Base-by-base conservation (phyloP, 2,113 vertebrate genomes). In the Progne subis region DNA sequence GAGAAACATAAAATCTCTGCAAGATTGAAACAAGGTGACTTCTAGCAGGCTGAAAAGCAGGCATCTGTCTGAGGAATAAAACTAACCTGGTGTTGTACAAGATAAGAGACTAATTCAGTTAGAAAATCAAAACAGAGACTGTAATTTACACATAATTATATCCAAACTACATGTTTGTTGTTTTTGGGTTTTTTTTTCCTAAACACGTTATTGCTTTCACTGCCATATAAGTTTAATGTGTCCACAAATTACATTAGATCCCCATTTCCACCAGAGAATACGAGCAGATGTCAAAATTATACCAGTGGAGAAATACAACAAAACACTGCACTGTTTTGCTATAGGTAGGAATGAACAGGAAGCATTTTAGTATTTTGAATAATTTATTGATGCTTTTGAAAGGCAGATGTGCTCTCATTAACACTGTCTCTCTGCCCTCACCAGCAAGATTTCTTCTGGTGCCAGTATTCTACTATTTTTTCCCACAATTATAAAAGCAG, bases 341-440 rank as follows among this genome's bases (percentile, higher is more conserved):
- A 71, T 68, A 95, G 68, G 80, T 92, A 80, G 72, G 52, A 93
- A 75, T 12, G 53, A 93, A 88, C 68, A 90, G 80, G 79, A 96
- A 96, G 49, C 86, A 75, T 93, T 90, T 95, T 43, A 93, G 43
- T 81, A 92, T 86, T 96, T 86, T 95, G 83, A 96, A 96, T 93
- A 95, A 95, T 88, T 96, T 90, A 95, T 95, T n/a, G 79, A 74
- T 79, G 93, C 52, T 93, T 92, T 92, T 61, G 82, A 96, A 94
- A 92, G 88, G 56, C 90, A 93, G 61, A 96, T 95, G 72, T 90
- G 74, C 75, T 90, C 85, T 96, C 79, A 95, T 95, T 95, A 94
- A 91, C 79, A 88, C 72, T 78, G 52, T 52, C 34, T 95, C 60
- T 59, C 65, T 95, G 43, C 47, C 29, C 43, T 83, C 82, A 63